These are phyloP conservation scores for Musca domestica DNA, from an alignment of 1,140 invertebrate genomes.

Conservation along the genomic window DNA sequence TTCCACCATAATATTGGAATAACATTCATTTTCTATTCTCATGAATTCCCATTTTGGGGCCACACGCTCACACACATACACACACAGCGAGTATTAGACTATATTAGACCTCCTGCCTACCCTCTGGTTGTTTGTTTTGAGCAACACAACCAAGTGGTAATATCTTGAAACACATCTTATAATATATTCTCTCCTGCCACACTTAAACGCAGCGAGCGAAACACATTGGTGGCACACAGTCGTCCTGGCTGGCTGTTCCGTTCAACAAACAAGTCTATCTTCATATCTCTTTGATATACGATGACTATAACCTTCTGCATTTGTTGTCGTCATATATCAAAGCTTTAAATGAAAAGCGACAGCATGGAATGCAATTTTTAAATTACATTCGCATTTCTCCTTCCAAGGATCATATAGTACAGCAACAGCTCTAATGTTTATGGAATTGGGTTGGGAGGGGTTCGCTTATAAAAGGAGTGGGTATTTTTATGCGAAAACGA, in stretches of 20 bases:
- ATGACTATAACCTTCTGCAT: conserved; percentile 18
- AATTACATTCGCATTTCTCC: conserved; percentile 26
- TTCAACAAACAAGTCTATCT: no score
- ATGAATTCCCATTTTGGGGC: no score
- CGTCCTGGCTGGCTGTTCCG: not conserved
- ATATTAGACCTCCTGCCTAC: no score
- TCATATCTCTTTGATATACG: conserved; percentile 16
- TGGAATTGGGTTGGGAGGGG: not conserved
- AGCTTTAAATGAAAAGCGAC: conserved; percentile 30
- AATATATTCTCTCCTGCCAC: not conserved
- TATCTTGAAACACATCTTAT: not conserved
- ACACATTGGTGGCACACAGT: not conserved
- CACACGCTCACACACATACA: no score
- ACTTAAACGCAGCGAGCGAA: not conserved
- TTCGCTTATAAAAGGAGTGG: not conserved
- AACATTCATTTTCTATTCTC: not conserved
- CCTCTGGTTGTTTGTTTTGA: no score
- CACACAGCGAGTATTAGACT: no score
- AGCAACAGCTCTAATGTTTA: not conserved
- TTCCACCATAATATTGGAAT: no score
- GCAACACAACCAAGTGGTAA: not conserved
- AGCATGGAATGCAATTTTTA: conserved; percentile 31
- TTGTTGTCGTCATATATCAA: conserved; percentile 27
- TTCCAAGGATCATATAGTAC: not conserved
- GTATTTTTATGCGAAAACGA: no score